Percentiles rank a stretch among this genome's conserved stretches.
Evolutionary conservation across 2,888 invertebrate species (phyloP).

Genomic region (Acanthosepion esculentum): DNA sequence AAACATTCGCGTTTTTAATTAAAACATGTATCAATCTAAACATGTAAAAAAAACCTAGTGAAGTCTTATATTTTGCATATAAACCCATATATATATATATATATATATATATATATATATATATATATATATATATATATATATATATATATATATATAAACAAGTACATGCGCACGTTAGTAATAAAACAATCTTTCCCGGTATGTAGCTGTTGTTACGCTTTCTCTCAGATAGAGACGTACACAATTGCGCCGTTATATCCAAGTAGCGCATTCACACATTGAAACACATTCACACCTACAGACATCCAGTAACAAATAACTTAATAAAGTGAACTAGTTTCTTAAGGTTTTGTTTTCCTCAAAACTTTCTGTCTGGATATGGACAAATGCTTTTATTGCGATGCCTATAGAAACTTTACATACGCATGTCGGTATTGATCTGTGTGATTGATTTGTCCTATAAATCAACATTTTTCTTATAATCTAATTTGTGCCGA

Average conservation of each 20-base stretch:
- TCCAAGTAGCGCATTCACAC: background rate
- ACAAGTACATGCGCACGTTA: background rate
- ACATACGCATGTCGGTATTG: background rate
- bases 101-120: too few relatives aligned
- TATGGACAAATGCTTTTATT: constrained; percentile 18
- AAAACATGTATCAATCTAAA: too few relatives aligned
- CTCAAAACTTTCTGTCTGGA: constrained; percentile 6
- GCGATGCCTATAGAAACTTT: background rate
- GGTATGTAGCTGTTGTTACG: too few relatives aligned
- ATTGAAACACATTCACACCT: background rate
- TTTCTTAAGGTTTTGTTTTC: constrained; percentile 8
- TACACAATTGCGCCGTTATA: background rate
- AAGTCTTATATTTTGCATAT: background rate
- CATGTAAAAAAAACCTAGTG: too few relatives aligned
- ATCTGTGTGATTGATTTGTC: background rate
- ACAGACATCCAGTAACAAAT: background rate
- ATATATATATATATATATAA: too few relatives aligned
- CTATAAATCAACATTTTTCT: background rate
- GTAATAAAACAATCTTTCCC: too few relatives aligned
- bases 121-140: too few relatives aligned
- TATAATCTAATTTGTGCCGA: background rate
- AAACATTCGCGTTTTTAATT: too few relatives aligned
- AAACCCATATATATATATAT: background rate
- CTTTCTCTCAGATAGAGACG: background rate
- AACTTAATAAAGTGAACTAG: background rate